Evolutionary conservation across 2,113 vertebrate species (phyloP), one percentile per base, ranked within the genome.

Genomic region (Sylvia atricapilla): DNA sequence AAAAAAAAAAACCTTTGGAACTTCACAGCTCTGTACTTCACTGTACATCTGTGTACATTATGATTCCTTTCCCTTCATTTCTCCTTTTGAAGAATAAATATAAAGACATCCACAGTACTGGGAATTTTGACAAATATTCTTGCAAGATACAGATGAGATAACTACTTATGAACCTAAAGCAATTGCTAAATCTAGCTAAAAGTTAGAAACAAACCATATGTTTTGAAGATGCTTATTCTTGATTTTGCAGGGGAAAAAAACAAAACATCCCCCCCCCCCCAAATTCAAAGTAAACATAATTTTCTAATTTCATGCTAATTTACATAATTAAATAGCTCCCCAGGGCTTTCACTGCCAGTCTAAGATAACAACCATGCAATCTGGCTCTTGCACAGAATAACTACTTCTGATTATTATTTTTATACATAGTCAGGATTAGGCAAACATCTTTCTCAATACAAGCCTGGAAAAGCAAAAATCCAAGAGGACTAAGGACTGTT

Each of bases 191-290:
- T 78, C 46, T 84, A 89, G 28, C 41, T 83, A 74, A 84, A 84
- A 89, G 60, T 41, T 87, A 75, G 23, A 87, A 89, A 64, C 15
- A 68, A 91, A 68, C 20, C 31, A 56, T 59, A 44, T 5, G 10
- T 81, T 87, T 62, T 59, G 30, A 63, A 23, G 27, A 55, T 56
- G 33, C 22, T 74, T 95, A 41, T 66, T 90, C 72, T 63, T 75
- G 47, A 56, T 78, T 87, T 92, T 75, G 18, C 27, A 41, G 21
- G 13, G 47, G 47, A 69, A 72, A 59, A 59, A 55, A n/a, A 9
- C 1, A 13, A 43, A 47, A 28, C 10, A 13, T 8, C 9, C 19
- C 21, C 18, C 14, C 2, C 1, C 17, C 14, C 2, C 1, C 8
- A 68, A 60, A 35, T 8, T 78, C 23, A 81, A 89, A 81, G 62